phyloP scores from a whole-genome alignment of 2,113 vertebrate genomes.

The Platysternon megacephalum region DNA sequence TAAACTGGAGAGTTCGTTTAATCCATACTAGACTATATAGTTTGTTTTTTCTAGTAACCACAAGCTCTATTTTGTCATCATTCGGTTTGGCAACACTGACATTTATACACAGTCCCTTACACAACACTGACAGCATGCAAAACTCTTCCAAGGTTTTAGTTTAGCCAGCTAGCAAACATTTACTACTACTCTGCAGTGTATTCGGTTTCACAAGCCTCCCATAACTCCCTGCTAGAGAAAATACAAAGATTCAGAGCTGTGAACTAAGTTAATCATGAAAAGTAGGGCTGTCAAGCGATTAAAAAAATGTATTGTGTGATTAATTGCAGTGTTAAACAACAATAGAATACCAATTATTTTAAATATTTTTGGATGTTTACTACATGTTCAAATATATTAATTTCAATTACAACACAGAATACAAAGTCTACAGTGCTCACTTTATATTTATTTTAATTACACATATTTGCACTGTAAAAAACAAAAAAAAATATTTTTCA shows the following conservation, averaged over 20 bases:
- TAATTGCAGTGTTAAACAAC: too few species aligned
- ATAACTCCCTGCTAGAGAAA: background rate
- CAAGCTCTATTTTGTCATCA: background rate
- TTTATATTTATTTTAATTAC: too few species aligned
- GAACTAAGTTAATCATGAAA: background rate
- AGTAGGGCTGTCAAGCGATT: background rate
- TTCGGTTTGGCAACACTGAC: background rate
- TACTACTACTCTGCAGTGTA: background rate
- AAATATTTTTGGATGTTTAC: too few species aligned
- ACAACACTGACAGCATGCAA: background rate
- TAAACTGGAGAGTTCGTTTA: slow-evolving; percentile 22
- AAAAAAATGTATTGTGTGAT: too few species aligned
- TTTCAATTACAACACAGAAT: too few species aligned
- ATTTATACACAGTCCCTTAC: background rate
- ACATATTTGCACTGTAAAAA: too few species aligned
- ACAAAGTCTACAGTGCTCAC: too few species aligned
- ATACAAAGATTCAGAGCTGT: background rate
- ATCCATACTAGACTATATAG: background rate
- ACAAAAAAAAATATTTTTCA: too few species aligned
- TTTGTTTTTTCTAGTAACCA: background rate
- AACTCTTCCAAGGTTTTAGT: background rate
- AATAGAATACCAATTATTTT: too few species aligned
- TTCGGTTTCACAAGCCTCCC: background rate
- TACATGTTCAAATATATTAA: too few species aligned
- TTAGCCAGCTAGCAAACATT: background rate